These are phyloP conservation scores for Clarias macrocephalus DNA, from an alignment of 2,113 vertebrate genomes.

Conservation along the genomic window DNA sequence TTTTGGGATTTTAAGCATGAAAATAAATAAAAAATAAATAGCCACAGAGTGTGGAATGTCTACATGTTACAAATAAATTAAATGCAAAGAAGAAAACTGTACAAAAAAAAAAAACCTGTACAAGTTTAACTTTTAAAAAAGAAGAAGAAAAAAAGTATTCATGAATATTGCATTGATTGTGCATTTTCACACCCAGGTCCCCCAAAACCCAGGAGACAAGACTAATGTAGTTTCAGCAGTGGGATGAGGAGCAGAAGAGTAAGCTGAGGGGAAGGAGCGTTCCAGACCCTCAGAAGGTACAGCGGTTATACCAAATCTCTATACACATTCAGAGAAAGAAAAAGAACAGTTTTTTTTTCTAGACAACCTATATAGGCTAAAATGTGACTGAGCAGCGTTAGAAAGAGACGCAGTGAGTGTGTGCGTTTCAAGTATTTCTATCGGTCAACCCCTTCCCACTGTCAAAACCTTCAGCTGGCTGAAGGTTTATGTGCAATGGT, in stretches of 20 bases:
- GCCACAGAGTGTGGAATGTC: slow-evolving; percentile 84
- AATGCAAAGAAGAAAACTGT: slow-evolving; percentile 72
- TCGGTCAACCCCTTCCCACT: slow-evolving; percentile 50
- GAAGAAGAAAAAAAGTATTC: slow-evolving; percentile 58
- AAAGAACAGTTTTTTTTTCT: slow-evolving; percentile 66
- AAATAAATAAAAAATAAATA: slow-evolving; percentile 99
- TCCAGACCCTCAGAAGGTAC: slow-evolving; percentile 63
- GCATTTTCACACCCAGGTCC: slow-evolving; percentile 82
- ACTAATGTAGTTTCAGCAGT: slow-evolving; percentile 75
- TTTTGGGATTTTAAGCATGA: slow-evolving; percentile 72
- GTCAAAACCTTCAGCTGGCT: slow-evolving; percentile 40
- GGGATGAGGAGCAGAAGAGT: slow-evolving; percentile 72
- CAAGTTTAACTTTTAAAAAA: slow-evolving; percentile 74
- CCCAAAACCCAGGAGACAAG: slow-evolving; percentile 69
- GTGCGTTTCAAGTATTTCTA: slow-evolving; percentile 75
- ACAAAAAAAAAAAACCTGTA: slow-evolving; percentile 81
- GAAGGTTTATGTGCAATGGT: slow-evolving; percentile 57
- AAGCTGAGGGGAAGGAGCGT: slow-evolving; percentile 52
- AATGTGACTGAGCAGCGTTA: slow-evolving; percentile 82
- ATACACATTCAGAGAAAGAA: slow-evolving; percentile 75
- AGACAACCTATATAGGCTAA: slow-evolving; percentile 79
- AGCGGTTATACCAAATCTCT: slow-evolving; percentile 69
- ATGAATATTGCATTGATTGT: slow-evolving; percentile 97
- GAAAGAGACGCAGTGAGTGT: slow-evolving; percentile 61
- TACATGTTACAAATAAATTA: slow-evolving; percentile 88